phyloP scores from a whole-genome alignment of 2,888 invertebrate species.

The Acanthosepion lycidas region DNA sequence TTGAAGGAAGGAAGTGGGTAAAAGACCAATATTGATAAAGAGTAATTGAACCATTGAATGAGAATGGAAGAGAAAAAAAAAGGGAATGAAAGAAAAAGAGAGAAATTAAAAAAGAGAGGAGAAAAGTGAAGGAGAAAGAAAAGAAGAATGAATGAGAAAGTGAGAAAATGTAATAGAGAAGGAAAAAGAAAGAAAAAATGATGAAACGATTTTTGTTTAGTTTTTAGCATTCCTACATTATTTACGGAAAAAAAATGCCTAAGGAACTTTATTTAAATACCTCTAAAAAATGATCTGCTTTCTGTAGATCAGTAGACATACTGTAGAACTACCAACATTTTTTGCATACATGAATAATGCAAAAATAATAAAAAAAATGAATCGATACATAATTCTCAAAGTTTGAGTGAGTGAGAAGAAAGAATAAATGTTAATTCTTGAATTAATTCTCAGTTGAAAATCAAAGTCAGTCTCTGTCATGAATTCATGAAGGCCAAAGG shows the following conservation, averaged over 20 bases:
- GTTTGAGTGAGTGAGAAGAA: not conserved
- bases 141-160: not conserved
- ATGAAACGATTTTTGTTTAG: not conserved
- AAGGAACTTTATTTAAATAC: slow-evolving; percentile 12
- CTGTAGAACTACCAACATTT: not conserved
- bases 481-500: not conserved
- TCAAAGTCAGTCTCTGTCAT: not conserved
- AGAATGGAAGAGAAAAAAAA: not conserved
- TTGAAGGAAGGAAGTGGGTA: not conserved
- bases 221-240: slow-evolving; percentile 20
- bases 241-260: not conserved
- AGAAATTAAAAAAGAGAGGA: not conserved
- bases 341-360: not conserved
- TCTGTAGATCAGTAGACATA: not conserved
- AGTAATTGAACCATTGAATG: not conserved
- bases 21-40: not conserved
- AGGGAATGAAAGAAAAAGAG: not conserved
- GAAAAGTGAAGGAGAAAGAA: not conserved
- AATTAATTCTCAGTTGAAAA: not conserved
- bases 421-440: not conserved
- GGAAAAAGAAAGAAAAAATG: not conserved
- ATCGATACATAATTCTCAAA: not conserved
- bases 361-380: not conserved
- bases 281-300: not conserved
- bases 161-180: not conserved